phyloP scores from a whole-genome alignment of 2,797 vertebrate genomes.

The Fundulus diaphanus region DNA sequence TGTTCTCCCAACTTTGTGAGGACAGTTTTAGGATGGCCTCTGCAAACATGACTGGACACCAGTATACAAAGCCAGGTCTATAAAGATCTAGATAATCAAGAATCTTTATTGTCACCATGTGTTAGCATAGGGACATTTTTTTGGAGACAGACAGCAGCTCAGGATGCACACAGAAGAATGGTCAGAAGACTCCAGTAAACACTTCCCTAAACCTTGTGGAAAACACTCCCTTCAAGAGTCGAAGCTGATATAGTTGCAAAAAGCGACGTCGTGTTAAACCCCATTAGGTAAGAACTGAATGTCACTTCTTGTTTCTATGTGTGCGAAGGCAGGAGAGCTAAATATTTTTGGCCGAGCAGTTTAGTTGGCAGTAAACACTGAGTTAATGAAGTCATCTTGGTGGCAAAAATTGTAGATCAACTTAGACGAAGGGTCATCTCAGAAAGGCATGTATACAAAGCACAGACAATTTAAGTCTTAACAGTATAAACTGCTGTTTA shows the following conservation, averaged over 20 bases:
- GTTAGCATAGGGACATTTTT: too few species aligned
- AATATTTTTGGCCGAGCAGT: background rate
- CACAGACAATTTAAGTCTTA: constrained; percentile 43
- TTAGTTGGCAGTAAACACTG: background rate
- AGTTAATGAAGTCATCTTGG: background rate
- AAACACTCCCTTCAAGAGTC: background rate
- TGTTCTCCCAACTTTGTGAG: too few species aligned
- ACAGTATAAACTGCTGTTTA: constrained; percentile 60
- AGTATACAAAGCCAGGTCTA: background rate
- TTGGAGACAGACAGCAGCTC: too few species aligned
- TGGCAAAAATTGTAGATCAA: background rate
- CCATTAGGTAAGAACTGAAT: background rate
- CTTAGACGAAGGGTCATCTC: background rate
- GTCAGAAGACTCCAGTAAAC: background rate
- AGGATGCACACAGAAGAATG: too few species aligned
- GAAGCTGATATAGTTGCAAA: background rate
- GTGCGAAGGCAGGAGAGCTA: background rate
- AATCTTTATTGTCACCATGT: too few species aligned
- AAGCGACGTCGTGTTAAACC: background rate
- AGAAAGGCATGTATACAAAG: constrained; percentile 27
- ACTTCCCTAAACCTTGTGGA: background rate
- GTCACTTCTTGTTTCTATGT: background rate
- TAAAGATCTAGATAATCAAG: background rate
- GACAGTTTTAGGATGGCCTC: background rate
- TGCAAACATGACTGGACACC: background rate